Base-by-base conservation (phyloP, 2,797 vertebrate genomes). In the Mallotus villosus region DNA sequence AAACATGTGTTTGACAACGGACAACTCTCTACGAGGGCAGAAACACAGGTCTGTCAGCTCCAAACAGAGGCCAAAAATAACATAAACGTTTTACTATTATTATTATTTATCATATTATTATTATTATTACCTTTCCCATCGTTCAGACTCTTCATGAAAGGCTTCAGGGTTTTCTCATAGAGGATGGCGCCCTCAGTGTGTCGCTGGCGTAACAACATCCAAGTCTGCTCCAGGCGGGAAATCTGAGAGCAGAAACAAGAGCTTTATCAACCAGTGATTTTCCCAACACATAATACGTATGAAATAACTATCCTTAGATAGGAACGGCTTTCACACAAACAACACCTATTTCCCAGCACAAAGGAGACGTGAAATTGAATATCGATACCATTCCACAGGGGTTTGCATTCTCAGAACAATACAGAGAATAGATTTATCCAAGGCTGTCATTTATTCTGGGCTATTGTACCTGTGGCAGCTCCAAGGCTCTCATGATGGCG, bases 181-280 rank as follows among this genome's bases (percentile, higher is more conserved):
- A 98, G 94, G 73, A 99, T 94, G 1, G 97, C 97, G 0, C 95
- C 94, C 73, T 98, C 96, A 0, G 97, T 99, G 89, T 97, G 93
- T 58, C 94, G 92, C 91, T 97, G 96, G 27, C 97, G 91, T 79
- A 99, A 90, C 5, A 90, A 84, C 57, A 89, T 87, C 97, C 97
- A 98, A 0, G 96, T 97, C 90, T 97, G 94, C 79, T 97, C 94
- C 85, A 99, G 90, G 24, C 96, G 93, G 24, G 93, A 86, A 2
- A 99, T 94, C 97, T 99, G 88, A 58, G 84, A 34, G 70, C 12
- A 9, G 14, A 57, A 46, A 22, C 11, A 49, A 58, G 12, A 17
- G 27, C 8, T 12, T 12, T 3, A n/a, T 55, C 25, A 21, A 55
- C 19, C 17, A 55, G 19, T 2, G 4, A 17, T 55, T 6, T n/a